Conservation (phyloP, 2,797 vertebrate species). For the Graptemys geographica region DNA sequence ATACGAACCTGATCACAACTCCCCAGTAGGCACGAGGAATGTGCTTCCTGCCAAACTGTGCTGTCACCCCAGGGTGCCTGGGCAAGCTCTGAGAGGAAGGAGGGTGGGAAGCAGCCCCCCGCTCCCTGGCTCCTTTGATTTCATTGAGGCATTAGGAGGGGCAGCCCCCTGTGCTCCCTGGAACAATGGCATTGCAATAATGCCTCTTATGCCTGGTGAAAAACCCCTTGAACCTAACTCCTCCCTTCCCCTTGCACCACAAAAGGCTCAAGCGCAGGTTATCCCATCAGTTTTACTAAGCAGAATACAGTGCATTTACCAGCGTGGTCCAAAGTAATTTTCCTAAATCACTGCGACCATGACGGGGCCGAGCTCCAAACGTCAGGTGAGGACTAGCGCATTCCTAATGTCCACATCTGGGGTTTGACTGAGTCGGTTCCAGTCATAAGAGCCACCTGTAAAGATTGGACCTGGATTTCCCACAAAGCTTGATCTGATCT, state of each 20-base stretch:
- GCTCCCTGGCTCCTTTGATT: neutral
- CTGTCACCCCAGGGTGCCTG: neutral
- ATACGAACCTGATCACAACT: neutral
- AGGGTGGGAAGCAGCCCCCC: neutral
- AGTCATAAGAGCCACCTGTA: neutral
- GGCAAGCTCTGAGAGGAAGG: neutral
- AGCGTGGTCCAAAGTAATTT: accelerated
- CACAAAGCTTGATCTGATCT: neutral
- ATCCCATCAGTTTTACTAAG: neutral
- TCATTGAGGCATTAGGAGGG: neutral
- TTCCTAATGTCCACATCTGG: neutral
- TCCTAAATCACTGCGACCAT: neutral
- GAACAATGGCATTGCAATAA: neutral
- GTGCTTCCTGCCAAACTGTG: accelerated
- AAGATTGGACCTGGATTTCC: neutral
- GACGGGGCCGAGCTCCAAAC: neutral
- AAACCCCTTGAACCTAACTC: neutral
- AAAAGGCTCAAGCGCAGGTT: neutral
- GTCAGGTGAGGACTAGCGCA: neutral
- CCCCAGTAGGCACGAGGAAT: neutral
- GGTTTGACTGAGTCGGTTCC: neutral
- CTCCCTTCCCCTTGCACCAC: neutral
- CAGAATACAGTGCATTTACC: neutral
- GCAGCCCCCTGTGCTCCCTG: neutral
- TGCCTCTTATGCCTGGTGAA: neutral